Evolutionary conservation across 2,888 invertebrate genomes (phyloP), one percentile per base, ranked within the genome.

Genomic region (Lycocerus yunnanus): DNA sequence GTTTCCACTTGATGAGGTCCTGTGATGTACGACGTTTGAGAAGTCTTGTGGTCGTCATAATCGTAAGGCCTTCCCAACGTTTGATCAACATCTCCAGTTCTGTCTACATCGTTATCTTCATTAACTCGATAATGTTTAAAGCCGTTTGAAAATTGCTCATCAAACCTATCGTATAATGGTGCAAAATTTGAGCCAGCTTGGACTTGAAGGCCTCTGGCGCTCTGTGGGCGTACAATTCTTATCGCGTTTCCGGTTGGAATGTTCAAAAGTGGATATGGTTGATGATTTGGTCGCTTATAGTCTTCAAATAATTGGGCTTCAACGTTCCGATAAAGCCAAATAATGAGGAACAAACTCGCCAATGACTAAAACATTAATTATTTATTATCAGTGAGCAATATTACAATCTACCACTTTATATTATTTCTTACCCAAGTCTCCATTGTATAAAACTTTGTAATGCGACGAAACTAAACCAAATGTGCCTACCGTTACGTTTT

Each of bases 1-100:
- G 81, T 81, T 79, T 84, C 84, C n/a, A 84, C 11, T 75, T 84
- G 84, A 18, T 77, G 78, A 15, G 83, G 83, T 8, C 83, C 82
- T 65, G 82, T 78, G 15, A 78, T 27, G 66, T 81, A 80, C 69
- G 79, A 80, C 16, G 81, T 81, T 18, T 78, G 80, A 3, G 79
- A 79, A 0, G 81, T 75, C 72, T 82, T 80, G 63, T 83, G 81
- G 58, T 82, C 82, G 3, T 78, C 78, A 75, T 82, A 83, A 10
- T 79, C 81, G 13, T 75, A 63, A 27, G 4, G 79, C 76, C 43
- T 79, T 78, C 71, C 14, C 69, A 66, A 65, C 74, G 78, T 59
- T 77, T 69, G 15, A 24, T 73, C 66, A 69, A 58, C 58, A 75
- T 72, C 5, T 73, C 18, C 59, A 14, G 10, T 1, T 69, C 58